Evolutionary conservation across 2,888 invertebrate species (phyloP).

Genomic region (Adelognathus sp.): DNA sequence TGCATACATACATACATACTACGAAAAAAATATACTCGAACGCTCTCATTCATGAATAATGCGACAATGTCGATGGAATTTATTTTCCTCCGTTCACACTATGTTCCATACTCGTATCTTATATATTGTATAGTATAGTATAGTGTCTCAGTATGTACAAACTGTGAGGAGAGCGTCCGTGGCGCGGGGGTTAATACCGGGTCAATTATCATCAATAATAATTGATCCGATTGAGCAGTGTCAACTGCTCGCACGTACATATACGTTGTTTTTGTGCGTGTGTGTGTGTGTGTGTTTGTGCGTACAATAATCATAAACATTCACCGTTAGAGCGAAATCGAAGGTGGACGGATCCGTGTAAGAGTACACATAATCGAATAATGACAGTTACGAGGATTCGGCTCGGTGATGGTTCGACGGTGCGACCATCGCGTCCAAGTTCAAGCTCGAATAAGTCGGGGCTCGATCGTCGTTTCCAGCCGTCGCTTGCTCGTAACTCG

Average conservation of each 20-base stretch:
- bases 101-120: too few species aligned
- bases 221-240: constrained; percentile 12
- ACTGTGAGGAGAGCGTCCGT: too few species aligned
- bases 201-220: constrained; percentile 55
- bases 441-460: constrained; percentile 72
- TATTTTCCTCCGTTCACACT: too few species aligned
- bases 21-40: too few species aligned
- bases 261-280: background rate
- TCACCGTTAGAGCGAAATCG: too few species aligned
- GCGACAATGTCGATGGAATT: too few species aligned
- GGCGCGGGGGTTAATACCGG: constrained; percentile 46
- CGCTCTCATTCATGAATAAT: too few species aligned
- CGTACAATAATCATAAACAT: too few species aligned
- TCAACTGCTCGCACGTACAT: too few species aligned
- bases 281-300: background rate
- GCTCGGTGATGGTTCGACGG: background rate
- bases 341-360: background rate
- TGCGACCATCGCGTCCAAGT: constrained; percentile 65
- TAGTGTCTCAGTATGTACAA: too few species aligned
- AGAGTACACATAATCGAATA: background rate
- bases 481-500: constrained; percentile 73
- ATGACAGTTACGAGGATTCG: background rate
- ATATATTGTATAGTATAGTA: too few species aligned
- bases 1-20: too few species aligned
- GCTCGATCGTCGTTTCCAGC: constrained; percentile 67